These are phyloP conservation scores for Ceratitis capitata DNA, from an alignment of 1,140 invertebrate genomes.

Conservation along the genomic window DNA sequence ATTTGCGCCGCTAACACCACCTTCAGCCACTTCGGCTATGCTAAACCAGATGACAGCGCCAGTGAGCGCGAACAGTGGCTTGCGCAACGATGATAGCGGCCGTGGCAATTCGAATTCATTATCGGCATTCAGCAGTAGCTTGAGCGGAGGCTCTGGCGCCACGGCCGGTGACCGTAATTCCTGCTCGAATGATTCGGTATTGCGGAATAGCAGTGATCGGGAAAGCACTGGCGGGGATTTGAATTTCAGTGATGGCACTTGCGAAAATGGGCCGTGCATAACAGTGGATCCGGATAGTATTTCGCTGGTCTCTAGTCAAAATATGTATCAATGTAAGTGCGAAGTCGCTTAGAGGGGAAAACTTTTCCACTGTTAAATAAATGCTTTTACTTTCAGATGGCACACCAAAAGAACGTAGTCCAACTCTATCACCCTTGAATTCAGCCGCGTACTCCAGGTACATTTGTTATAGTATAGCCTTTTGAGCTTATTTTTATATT, in stretches of 20 bases:
- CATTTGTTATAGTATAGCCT: neutral
- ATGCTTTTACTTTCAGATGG: conserved; percentile 70
- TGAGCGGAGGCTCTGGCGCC: conserved; percentile 70
- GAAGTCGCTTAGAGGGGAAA: neutral
- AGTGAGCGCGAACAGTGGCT: conserved; percentile 62
- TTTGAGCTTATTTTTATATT: too few species aligned
- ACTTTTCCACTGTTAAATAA: neutral
- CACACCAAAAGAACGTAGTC: conserved; percentile 84
- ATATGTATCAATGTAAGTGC: conserved; percentile 83
- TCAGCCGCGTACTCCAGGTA: conserved; percentile 80
- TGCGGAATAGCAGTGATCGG: conserved; percentile 81
- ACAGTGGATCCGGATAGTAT: conserved; percentile 64
- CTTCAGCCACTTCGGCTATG: conserved; percentile 61
- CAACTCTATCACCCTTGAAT: conserved; percentile 81
- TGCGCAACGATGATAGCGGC: conserved; percentile 69
- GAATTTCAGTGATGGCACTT: conserved; percentile 63
- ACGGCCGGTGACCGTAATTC: conserved; percentile 75
- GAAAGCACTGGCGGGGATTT: conserved; percentile 74
- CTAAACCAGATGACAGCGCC: conserved; percentile 66
- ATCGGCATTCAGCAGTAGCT: conserved; percentile 64
- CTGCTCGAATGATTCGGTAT: conserved; percentile 86
- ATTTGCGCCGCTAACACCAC: conserved; percentile 66
- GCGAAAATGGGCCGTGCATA: conserved; percentile 63
- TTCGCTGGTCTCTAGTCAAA: conserved; percentile 68
- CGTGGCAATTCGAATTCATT: conserved; percentile 66